Conservation (phyloP, 2,797 vertebrate genomes). For the Jordanella pulchra region DNA sequence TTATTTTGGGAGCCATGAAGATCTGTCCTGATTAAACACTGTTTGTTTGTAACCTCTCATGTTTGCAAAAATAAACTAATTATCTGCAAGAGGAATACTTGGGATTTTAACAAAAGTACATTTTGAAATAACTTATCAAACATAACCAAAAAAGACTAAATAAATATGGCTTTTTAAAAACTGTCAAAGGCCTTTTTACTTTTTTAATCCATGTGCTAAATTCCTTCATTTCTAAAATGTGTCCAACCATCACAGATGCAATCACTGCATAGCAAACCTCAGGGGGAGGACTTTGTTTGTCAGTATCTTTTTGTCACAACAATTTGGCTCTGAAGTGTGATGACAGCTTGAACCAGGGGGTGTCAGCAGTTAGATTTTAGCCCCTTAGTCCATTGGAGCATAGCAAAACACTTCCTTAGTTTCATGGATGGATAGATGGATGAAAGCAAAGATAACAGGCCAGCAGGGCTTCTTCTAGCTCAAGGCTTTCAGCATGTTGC, state of each 20-base stretch:
- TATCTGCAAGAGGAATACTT: neutral
- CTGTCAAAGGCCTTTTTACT: neutral
- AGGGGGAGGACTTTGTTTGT: conserved; percentile 9
- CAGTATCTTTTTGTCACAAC: conserved; percentile 18
- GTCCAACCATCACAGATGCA: neutral
- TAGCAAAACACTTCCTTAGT: conserved; percentile 29
- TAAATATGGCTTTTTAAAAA: neutral
- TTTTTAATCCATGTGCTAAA: neutral
- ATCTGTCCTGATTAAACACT: neutral
- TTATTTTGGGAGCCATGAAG: neutral
- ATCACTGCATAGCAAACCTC: neutral
- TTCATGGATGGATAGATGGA: conserved; percentile 30
- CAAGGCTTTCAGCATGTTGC: conserved; percentile 2
- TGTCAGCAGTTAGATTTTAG: conserved; percentile 32
- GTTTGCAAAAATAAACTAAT: neutral
- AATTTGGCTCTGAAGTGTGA: conserved; percentile 24
- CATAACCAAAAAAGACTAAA: neutral
- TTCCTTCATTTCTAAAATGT: neutral
- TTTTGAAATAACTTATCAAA: neutral
- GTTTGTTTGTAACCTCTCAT: neutral
- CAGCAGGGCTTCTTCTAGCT: conserved; percentile 12
- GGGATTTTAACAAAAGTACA: neutral
- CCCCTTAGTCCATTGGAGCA: conserved; percentile 41
- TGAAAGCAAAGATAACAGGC: conserved; percentile 17
- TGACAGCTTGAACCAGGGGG: conserved; percentile 31